Evolutionary conservation across 2,888 invertebrate genomes (phyloP).

Genomic region (Drosophila merina): DNA sequence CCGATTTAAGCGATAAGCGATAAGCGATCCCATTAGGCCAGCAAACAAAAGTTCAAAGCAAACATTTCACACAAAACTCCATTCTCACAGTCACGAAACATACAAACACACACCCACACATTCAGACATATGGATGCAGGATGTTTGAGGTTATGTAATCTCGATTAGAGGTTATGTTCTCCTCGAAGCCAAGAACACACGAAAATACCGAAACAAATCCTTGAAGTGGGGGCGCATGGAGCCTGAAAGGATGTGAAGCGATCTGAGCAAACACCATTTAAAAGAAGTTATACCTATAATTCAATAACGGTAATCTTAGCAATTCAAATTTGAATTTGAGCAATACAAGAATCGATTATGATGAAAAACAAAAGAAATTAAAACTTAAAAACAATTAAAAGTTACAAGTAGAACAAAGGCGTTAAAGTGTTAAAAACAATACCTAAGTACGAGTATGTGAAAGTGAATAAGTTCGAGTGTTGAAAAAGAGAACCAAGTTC

Average conservation of each 20-base stretch:
- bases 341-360: conserved; percentile 4
- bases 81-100: conserved; percentile 1
- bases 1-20: conserved; percentile 27
- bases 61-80: conserved; percentile 25
- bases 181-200: conserved; percentile 27
- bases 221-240: conserved; percentile 83
- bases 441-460: conserved; percentile 12
- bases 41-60: conserved; percentile 39
- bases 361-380: conserved; percentile 2
- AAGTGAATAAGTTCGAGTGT: conserved; percentile 30
- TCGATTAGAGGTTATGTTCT: conserved; percentile 10
- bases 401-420: neutral
- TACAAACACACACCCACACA: conserved; percentile 9
- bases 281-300: conserved; percentile 18
- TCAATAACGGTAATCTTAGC: conserved; percentile 14
- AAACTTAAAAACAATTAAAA: conserved; percentile 15
- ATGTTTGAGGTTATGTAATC: conserved; percentile 21
- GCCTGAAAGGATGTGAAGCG: conserved; percentile 36
- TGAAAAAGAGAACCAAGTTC: conserved; percentile 21
- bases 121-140: conserved; percentile 14
- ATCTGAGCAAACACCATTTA: conserved; percentile 22
- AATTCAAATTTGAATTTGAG: conserved; percentile 30
- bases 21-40: conserved; percentile 22
- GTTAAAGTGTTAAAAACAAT: conserved; percentile 22
- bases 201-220: conserved; percentile 48